Evolutionary conservation across 2,797 vertebrate genomes (phyloP).

Genomic region (Spea hammondii): DNA sequence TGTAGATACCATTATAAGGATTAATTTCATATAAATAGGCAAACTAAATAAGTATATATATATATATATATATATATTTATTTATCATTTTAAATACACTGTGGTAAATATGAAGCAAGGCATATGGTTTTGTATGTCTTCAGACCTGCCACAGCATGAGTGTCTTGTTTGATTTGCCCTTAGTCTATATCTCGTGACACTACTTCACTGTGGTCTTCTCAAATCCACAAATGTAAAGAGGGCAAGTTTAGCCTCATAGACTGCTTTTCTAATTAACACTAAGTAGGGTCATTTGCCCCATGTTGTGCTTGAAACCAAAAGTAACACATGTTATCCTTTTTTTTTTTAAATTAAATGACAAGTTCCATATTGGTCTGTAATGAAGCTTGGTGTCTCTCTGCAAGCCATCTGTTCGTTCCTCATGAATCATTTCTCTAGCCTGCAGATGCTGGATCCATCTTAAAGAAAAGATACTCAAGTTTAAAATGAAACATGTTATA

Average conservation of each 20-base stretch:
- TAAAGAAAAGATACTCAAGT: constrained; percentile 40
- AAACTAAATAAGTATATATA: too few relatives aligned
- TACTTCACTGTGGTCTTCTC: constrained; percentile 8
- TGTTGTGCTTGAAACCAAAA: constrained; percentile 21
- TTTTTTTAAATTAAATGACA: constrained; percentile 37
- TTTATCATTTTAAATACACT: too few relatives aligned
- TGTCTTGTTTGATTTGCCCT: constrained; percentile 16
- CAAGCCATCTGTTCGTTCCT: constrained; percentile 36
- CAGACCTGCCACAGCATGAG: constrained; percentile 29
- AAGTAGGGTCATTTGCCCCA: constrained; percentile 48
- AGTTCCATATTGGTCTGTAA: constrained; percentile 24
- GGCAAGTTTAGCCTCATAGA: constrained; percentile 22
- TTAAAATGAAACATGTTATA: constrained; percentile 51
- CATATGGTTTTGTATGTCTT: not conserved
- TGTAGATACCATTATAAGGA: too few relatives aligned
- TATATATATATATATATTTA: too few relatives aligned
- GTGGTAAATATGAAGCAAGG: too few relatives aligned
- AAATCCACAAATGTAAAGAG: constrained; percentile 40
- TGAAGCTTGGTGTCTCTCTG: constrained; percentile 38
- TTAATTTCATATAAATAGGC: too few relatives aligned
- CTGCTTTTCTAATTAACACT: constrained; percentile 45
- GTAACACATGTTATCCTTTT: constrained; percentile 43
- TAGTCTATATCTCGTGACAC: constrained; percentile 13
- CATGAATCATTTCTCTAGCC: constrained; percentile 31
- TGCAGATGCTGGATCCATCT: constrained; percentile 47